phyloP scores from a whole-genome alignment of 2,888 invertebrate species.

The Calameuta idolon region DNA sequence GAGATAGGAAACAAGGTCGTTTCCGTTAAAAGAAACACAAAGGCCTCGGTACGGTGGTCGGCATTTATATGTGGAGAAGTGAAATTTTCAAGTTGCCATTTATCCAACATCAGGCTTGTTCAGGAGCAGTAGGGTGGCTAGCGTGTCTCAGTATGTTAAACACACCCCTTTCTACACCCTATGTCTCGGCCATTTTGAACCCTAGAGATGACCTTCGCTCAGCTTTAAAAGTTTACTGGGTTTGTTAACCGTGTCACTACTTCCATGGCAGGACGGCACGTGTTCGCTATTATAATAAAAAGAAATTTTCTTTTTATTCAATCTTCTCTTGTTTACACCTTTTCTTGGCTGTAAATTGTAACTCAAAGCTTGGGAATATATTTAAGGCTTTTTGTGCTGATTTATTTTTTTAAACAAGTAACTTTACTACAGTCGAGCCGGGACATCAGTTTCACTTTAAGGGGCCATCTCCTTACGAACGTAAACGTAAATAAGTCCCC shows the following conservation, averaged over 20 bases:
- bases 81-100: neutral
- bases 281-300: neutral
- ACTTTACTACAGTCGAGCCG: neutral
- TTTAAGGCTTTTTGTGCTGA: neutral
- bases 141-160: constrained; percentile 10
- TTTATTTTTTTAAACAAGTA: neutral
- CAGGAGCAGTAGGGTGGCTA: neutral
- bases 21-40: neutral
- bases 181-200: constrained; percentile 1
- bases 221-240: neutral
- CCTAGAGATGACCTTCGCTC: constrained; percentile 3
- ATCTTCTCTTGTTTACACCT: neutral
- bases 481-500: too few species aligned
- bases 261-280: neutral
- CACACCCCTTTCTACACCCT: neutral
- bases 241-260: neutral
- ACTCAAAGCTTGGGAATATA: too few species aligned
- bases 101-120: neutral
- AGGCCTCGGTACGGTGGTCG: neutral
- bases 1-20: neutral
- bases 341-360: neutral
- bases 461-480: too few species aligned
- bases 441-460: too few species aligned
- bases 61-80: neutral
- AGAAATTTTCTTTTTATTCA: neutral